phyloP scores from a whole-genome alignment of 2,797 vertebrate genomes.

The Dryobates pubescens region DNA sequence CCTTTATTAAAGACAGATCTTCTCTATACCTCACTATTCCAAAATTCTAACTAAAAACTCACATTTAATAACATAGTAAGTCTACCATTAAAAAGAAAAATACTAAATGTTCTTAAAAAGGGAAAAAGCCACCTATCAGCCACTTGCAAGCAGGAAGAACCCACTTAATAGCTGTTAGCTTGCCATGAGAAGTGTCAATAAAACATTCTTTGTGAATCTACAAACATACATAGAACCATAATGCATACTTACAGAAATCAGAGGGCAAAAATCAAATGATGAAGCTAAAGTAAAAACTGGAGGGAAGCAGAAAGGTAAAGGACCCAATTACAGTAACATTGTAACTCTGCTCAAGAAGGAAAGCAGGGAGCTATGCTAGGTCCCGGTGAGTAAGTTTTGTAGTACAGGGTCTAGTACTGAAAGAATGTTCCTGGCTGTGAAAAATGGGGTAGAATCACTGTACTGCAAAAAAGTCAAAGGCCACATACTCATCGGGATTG shows the following conservation, averaged over 20 bases:
- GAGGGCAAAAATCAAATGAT: neutral
- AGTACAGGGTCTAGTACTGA: neutral
- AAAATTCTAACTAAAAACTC: neutral
- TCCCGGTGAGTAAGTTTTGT: neutral
- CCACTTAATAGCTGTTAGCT: neutral
- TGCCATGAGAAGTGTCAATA: neutral
- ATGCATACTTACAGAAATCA: neutral
- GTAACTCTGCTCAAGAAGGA: neutral
- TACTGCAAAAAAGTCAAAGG: neutral
- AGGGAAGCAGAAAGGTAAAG: constrained; percentile 6
- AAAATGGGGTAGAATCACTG: neutral
- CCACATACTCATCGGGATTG: neutral
- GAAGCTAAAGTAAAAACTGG: neutral
- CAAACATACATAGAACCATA: neutral
- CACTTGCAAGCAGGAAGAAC: neutral
- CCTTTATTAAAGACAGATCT: neutral
- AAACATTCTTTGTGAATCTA: neutral
- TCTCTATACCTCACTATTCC: neutral
- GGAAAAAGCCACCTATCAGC: neutral
- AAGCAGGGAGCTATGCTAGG: neutral
- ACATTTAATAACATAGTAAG: neutral
- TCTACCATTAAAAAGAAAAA: neutral
- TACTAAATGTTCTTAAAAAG: neutral
- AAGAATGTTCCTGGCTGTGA: neutral
- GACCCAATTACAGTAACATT: neutral